A percentile compares a stretch with the other conserved stretches of the same genome.
phyloP scores from a whole-genome alignment of 2,113 vertebrate genomes.

The Polypterus bichir region DNA sequence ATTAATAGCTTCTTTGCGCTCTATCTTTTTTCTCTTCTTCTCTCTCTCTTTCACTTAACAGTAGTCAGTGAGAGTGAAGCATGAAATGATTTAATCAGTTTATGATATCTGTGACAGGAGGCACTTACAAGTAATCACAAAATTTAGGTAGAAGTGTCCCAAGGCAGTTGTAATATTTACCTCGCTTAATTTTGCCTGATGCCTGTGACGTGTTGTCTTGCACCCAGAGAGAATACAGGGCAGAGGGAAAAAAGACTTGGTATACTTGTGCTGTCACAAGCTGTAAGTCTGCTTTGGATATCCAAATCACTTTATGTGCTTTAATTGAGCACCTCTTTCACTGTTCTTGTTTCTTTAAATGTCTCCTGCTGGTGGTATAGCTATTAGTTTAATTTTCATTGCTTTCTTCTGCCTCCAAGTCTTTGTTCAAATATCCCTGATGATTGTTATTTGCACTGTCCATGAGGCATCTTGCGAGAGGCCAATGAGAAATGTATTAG shows the following conservation, averaged over 20 bases:
- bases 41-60: slow-evolving; percentile 63
- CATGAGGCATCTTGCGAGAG: neutral
- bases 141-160: slow-evolving; percentile 82
- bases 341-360: neutral
- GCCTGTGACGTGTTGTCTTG: slow-evolving; percentile 11
- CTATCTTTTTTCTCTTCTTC: slow-evolving; percentile 1
- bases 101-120: slow-evolving; percentile 89
- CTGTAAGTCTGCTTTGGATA: slow-evolving; percentile 7
- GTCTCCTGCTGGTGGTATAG: neutral
- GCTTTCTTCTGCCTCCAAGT: neutral
- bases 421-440: neutral
- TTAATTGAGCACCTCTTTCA: no score
- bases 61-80: slow-evolving; percentile 80
- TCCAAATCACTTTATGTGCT: no score
- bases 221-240: no score
- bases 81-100: slow-evolving; percentile 87
- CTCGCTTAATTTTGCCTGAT: slow-evolving; percentile 50
- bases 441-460: neutral
- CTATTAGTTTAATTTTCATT: neutral
- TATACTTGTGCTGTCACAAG: slow-evolving; percentile 25
- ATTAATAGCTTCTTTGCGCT: slow-evolving; percentile 56
- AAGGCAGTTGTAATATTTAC: slow-evolving; percentile 67
- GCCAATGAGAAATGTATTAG: no score
- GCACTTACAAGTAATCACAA: slow-evolving; percentile 89
- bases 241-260: neutral